Evolutionary conservation across 2,113 vertebrate genomes (phyloP), one percentile per base, ranked within the genome.

Genomic region (Pterocles burchelli): DNA sequence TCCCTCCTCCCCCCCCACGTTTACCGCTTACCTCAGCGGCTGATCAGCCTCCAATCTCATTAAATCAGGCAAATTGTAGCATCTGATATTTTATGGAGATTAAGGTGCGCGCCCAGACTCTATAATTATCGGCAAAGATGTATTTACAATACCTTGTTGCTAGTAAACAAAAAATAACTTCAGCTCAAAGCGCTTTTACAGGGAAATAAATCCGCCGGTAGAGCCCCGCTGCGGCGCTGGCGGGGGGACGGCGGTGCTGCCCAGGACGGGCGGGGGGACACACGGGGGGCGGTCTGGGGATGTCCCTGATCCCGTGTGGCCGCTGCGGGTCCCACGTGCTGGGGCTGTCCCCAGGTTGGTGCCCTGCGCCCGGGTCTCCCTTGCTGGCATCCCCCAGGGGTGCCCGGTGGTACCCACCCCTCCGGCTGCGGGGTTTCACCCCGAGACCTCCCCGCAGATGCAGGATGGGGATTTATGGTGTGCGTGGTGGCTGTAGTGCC

Each of bases 61-160:
- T 97, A 97, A 97, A 97, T 96, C 96, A 96, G 94, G 95, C 94
- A 97, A 97, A 97, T 94, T 96, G 97, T 93, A 97, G 95, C 96
- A 96, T 95, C 97, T 94, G 95, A 97, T 96, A 90, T 93, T 95
- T 97, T 96, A 94, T 95, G 94, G 96, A 97, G 96, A 95, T 94
- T 68, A 96, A 97, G 95, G 95, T 89, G 85, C 20, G 93, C 94
- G 4, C 91, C 84, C 86, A 84, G 96, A 86, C 96, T 96, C 94
- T 94, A 89, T 97, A 97, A 97, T 97, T 96, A 96, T 92, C 65
- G 20, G 91, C 93, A 85, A 91, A 80, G 95, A 95, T 86, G 88
- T 96, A 96, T 97, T 97, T 96, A 95, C 97, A 96, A 91, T 89
- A 83, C 96, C 86, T 93, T 95, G 96, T 96, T 96, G 94, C 97